These are phyloP conservation scores for Polydrusus tereticollis DNA, from an alignment of 2,888 invertebrate species.

Conservation along the genomic window DNA sequence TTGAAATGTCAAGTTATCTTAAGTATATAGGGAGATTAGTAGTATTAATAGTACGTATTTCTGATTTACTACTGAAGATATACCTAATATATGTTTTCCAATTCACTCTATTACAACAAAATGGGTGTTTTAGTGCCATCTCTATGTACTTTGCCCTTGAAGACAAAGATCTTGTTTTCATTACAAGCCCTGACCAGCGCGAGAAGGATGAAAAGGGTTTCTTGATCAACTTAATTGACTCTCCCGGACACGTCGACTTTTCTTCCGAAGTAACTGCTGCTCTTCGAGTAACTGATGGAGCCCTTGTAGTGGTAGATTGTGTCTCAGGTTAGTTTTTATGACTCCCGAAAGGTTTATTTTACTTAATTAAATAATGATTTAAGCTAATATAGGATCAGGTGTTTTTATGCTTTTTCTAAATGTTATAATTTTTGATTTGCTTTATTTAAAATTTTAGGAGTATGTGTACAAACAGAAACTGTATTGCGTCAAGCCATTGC, in stretches of 20 bases:
- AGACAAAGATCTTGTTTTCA: constrained; percentile 94
- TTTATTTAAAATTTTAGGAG: constrained; percentile 75
- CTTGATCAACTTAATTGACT: constrained; percentile 99
- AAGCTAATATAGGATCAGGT: too few species aligned
- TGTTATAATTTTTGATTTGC: neutral
- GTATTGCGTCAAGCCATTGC: constrained; percentile 99
- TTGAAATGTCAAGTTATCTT: too few species aligned
- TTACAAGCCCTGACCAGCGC: constrained; percentile 90
- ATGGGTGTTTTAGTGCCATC: constrained; percentile 85
- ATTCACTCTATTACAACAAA: neutral
- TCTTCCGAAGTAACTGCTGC: constrained; percentile 99
- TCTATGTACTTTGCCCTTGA: constrained; percentile 99
- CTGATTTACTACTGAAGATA: too few species aligned
- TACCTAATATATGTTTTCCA: too few species aligned
- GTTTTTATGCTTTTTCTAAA: too few species aligned
- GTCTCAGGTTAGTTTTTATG: constrained; percentile 89
- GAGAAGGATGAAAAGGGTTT: constrained; percentile 94
- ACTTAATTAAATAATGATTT: too few species aligned
- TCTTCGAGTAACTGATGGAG: constrained; percentile 99
- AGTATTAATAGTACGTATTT: too few species aligned
- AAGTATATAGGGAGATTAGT: too few species aligned
- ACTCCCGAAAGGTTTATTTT: too few species aligned
- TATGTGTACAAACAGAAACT: constrained; percentile 99
- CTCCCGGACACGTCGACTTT: constrained; percentile 99
- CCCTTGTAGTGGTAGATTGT: constrained; percentile 99